Conservation (phyloP, 1,140 invertebrate genomes). For the Diorhabda carinulata region DNA sequence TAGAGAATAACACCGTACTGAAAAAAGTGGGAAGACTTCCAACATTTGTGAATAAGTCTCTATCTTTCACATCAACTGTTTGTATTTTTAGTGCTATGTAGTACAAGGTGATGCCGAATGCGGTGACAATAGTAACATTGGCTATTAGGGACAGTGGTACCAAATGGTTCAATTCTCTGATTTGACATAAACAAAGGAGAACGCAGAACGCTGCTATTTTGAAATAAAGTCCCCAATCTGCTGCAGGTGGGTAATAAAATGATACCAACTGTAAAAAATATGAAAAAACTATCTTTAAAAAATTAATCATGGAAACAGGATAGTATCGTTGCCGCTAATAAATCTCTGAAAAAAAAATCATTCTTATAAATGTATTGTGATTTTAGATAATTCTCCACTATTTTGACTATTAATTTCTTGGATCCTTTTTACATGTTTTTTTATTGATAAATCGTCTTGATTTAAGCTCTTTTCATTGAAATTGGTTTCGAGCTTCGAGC, state of each 20-base stretch:
- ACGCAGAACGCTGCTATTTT: constrained; percentile 58
- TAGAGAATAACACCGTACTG: constrained; percentile 70
- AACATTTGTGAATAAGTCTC: constrained; percentile 25
- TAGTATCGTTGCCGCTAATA: too few species aligned
- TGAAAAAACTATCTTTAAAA: not conserved
- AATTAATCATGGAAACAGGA: too few species aligned
- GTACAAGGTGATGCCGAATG: constrained; percentile 67
- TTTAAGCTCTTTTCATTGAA: too few species aligned
- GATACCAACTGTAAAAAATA: constrained; percentile 22
- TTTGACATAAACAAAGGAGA: constrained; percentile 59
- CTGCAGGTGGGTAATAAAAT: constrained; percentile 24
- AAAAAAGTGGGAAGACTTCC: constrained; percentile 53
- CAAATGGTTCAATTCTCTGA: constrained; percentile 67
- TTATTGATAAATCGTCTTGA: too few species aligned
- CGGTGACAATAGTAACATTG: constrained; percentile 63
- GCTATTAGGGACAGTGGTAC: constrained; percentile 72
- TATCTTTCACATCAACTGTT: constrained; percentile 29
- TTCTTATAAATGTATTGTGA: too few species aligned
- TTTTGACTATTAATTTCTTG: too few species aligned
- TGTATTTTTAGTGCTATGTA: constrained; percentile 62
- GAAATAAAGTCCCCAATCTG: constrained; percentile 50
- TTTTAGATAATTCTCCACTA: too few species aligned
- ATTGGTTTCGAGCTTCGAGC: too few species aligned
- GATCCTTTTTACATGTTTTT: too few species aligned
- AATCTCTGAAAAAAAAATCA: too few species aligned